Base-by-base conservation (phyloP, 2,797 vertebrate genomes). In the Characodon lateralis region DNA sequence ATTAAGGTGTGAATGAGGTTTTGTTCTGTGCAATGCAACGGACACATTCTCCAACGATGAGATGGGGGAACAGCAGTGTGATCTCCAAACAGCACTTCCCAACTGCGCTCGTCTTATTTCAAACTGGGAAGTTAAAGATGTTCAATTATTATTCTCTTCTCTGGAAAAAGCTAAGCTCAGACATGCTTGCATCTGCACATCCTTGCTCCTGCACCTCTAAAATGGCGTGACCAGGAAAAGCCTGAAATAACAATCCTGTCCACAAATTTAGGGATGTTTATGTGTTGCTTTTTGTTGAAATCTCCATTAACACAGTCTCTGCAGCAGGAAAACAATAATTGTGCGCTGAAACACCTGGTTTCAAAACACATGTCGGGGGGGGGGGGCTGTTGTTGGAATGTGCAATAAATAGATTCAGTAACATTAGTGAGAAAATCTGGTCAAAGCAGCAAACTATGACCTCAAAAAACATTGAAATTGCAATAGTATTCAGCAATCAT, bases 181-280 rank as follows among this genome's bases (percentile, higher is more conserved):
- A 78, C 55, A 46, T 79, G 82, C 68, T 79, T 81, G 74, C 69
- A 74, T 88, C 88, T 84, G 78, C 82, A 88, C 65, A 84, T 81
- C 76, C 75, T 70, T 50, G 28, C 72, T 31, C 69, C 78, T 24
- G 28, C 53, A 77, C 22, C 51, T 83, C 39, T 16, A 26, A 28
- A 35, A 70, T 41, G 76, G 69, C 83, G 74, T 6, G 24, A 63
- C 53, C 77, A 77, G 78, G 50, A 76, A 83, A 87, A 77, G 82
- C 78, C 74, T 76, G 48, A 84, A 90, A 88, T 89, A 87, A 85
- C 85, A 86, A 85, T 74, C 73, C 78, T 73, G 72, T 78, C 61
- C 71, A 63, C 65, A 89, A 82, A 82, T 88, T 75, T 86, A 77
- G 82, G 88, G 61, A 81, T 68, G 31, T 78, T 87, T 74, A n/a